Evolutionary conservation across 2,113 vertebrate genomes (phyloP).

Genomic region (Xyrauchen texanus): DNA sequence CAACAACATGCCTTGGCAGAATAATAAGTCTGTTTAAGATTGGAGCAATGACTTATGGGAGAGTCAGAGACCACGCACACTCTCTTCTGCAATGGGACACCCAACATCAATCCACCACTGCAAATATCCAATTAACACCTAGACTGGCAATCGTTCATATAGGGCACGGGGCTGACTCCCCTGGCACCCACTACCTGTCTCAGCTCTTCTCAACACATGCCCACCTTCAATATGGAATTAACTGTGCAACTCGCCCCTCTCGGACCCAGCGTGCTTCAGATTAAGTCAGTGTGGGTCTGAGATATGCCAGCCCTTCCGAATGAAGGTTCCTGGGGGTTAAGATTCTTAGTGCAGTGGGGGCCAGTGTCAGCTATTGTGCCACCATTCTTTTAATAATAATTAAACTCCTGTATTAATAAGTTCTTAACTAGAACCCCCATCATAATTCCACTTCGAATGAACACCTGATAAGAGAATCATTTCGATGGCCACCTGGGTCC

Average conservation of each 20-base stretch:
- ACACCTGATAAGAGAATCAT: constrained; percentile 77
- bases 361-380: constrained; percentile 74
- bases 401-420: constrained; percentile 86
- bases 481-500: constrained; percentile 73
- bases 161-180: constrained; percentile 85
- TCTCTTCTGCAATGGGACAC: constrained; percentile 83
- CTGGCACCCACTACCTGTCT: constrained; percentile 84
- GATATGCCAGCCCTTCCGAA: constrained; percentile 96
- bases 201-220: constrained; percentile 81
- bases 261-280: constrained; percentile 83
- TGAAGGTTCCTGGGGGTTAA: constrained; percentile 90
- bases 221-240: constrained; percentile 91
- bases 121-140: constrained; percentile 97
- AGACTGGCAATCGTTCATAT: constrained; percentile 84
- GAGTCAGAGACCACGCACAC: constrained; percentile 70
- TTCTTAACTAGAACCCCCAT: constrained; percentile 66
- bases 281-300: constrained; percentile 89
- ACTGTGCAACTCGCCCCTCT: constrained; percentile 83
- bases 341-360: constrained; percentile 89
- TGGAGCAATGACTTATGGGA: constrained; percentile 64
- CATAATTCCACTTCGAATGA: constrained; percentile 72
- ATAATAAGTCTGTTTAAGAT: constrained; percentile 64
- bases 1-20: constrained; percentile 61
- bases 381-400: constrained; percentile 95
- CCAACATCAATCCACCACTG: constrained; percentile 84